These are phyloP conservation scores for Prionailurus bengalensis DNA, from an alignment of 2,113 vertebrate genomes.

Conservation along the genomic window DNA sequence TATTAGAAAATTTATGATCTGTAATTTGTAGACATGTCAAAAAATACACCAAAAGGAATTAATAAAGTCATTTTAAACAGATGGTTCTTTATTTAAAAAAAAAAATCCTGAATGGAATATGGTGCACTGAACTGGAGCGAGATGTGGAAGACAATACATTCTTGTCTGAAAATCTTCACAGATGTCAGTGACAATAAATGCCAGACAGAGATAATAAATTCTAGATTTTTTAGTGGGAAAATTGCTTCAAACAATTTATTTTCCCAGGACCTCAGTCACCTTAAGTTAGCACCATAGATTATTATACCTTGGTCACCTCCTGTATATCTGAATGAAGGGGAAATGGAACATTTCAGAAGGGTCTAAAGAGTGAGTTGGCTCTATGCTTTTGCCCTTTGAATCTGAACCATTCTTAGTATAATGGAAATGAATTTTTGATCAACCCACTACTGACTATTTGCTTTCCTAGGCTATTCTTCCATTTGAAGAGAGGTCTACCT, in stretches of 20 bases:
- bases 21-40: slow-evolving; percentile 79
- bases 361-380: background rate
- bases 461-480: background rate
- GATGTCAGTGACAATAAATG: slow-evolving; percentile 56
- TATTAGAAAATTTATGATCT: slow-evolving; percentile 80
- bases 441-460: background rate
- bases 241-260: slow-evolving; percentile 60
- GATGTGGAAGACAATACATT: background rate
- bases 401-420: background rate
- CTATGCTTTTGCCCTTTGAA: background rate
- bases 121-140: background rate
- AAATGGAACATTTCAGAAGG: background rate
- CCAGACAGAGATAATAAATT: slow-evolving; percentile 51
- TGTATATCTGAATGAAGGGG: slow-evolving; percentile 10
- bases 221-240: slow-evolving; percentile 46
- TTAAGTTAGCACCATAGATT: slow-evolving; percentile 18
- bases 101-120: slow-evolving; percentile 20
- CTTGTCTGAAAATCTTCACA: slow-evolving; percentile 48
- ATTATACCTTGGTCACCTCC: background rate
- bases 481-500: background rate
- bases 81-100: slow-evolving; percentile 67
- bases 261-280: slow-evolving; percentile 6
- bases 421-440: slow-evolving; percentile 9
- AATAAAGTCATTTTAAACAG: slow-evolving; percentile 79
- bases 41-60: slow-evolving; percentile 74